Evolutionary conservation across 2,888 invertebrate species (phyloP), one percentile per base, ranked within the genome.

Genomic region (Chrysolina americana): DNA sequence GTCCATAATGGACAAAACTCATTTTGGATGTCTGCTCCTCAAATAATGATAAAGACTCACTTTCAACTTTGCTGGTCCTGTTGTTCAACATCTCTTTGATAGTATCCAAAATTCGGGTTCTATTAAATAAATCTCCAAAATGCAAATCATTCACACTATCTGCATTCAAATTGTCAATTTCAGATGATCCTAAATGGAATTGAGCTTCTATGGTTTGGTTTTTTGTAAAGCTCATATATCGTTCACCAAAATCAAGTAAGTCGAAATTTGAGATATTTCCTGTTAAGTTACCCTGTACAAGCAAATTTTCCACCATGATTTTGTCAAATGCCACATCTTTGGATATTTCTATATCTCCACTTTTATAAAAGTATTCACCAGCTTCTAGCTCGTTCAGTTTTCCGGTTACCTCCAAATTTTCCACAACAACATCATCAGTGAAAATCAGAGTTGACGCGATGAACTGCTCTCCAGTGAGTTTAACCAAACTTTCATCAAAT

Each of bases 401-500:
- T 6, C 85, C 76, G 0, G 80, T 71, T 41, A 89, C 83, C 75
- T 85, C 81, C n/a, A 90, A 82, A 17, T 86, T 81, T 10, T 87
- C 73, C 0, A 85, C 83, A 6, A 81, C 77, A 2, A 88, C 71
- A 11, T 82, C 76, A 53, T 85, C 81, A 10, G 83, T 78, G 74
- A 91, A 89, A 19, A 86, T 85, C 2, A 91, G 78, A 41, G 87
- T 85, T 0, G 86, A 78, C 0, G 87, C 80, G 13, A 88, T 81
- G 48, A 83, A 84, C 73, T 88, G 87, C 77, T 90, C 86, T 15
- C 86, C 87, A 59, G 82, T 85, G 17, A 89, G 78, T 68, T 86
- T 88, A 0, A 91, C 85, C 0, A 88, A 79, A 41, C 89, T 86
- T 48, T 84, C 77, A 21, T 89, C 84, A 1, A 91, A 80, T 79